phyloP scores from a whole-genome alignment of 2,113 vertebrate genomes.

The Neofelis nebulosa region DNA sequence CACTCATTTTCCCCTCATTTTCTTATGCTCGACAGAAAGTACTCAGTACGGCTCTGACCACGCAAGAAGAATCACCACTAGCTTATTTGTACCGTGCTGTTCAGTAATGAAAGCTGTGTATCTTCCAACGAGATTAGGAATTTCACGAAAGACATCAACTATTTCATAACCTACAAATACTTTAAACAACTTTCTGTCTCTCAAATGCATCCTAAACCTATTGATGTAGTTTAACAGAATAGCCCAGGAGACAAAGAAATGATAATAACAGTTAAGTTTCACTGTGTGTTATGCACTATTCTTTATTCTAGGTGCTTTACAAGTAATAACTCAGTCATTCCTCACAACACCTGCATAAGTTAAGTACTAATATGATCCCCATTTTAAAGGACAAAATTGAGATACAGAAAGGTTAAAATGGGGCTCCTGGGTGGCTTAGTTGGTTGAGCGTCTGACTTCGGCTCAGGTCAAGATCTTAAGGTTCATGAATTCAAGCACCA shows the following conservation, averaged over 20 bases:
- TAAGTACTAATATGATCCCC: neutral
- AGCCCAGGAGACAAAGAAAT: neutral
- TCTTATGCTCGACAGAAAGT: neutral
- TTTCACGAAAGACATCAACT: neutral
- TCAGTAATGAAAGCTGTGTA: neutral
- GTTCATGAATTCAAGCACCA: too few species aligned
- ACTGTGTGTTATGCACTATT: neutral
- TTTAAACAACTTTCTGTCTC: constrained; percentile 28
- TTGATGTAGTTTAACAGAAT: neutral
- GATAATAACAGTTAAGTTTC: neutral
- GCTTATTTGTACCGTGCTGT: neutral
- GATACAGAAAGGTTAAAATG: neutral
- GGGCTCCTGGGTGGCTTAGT: too few species aligned
- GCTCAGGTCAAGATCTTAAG: too few species aligned
- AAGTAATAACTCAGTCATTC: neutral
- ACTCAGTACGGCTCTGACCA: neutral
- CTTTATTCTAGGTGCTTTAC: neutral
- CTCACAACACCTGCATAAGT: neutral
- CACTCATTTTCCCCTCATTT: neutral
- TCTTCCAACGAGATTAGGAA: neutral
- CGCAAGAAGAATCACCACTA: neutral
- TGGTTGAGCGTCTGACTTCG: too few species aligned
- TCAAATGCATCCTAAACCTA: neutral
- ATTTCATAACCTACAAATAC: neutral
- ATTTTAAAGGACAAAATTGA: neutral